Evolutionary conservation across 2,113 vertebrate species (phyloP), one percentile per base, ranked within the genome.

Genomic region (Ornithorhynchus anatinus): DNA sequence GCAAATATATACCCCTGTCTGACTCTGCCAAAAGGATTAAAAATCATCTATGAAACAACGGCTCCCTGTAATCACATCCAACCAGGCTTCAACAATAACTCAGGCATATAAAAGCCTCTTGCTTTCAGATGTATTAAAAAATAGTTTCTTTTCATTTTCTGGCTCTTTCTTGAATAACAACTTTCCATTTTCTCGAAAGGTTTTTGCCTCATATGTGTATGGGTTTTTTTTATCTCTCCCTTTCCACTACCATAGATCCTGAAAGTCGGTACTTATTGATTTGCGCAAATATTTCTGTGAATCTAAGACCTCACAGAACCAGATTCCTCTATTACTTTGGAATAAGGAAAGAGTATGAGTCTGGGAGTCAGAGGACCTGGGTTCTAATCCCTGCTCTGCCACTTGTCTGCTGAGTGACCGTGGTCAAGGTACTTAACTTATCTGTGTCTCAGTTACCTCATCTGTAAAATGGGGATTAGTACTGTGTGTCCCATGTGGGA

Each of bases 41-140:
- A 89, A 86, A 72, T 88, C 54, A 53, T 79, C 80, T 80, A 53
- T 77, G 75, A 84, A 86, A 86, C 76, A 89, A 84, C 69, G 72
- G 62, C 61, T 80, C 67, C 60, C 72, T 69, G 42, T 85, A 90
- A 89, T 91, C 84, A 85, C 63, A 85, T 80, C 71, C 71, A 87
- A 57, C 17, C 69, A 87, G 68, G 81, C 78, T 86, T 89, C 81
- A 85, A 25, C 84, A 84, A 84, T 70, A 91, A 83, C 44, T 75
- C 58, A 65, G 64, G 61, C 68, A 75, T 61, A 62, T 77, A 76
- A 87, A 89, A 86, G 42, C 38, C 14, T 82, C 44, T 86, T 76
- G 50, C 57, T 83, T 85, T 89, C 81, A 72, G 60, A 59, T 58
- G 37, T 58, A 74, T 88, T 87, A 82, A 69, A 81, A 85, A 79